A percentile compares a stretch with the other conserved stretches of the same genome.
Evolutionary conservation across 2,797 vertebrate species (phyloP).

Genomic region (Amblyraja radiata): DNA sequence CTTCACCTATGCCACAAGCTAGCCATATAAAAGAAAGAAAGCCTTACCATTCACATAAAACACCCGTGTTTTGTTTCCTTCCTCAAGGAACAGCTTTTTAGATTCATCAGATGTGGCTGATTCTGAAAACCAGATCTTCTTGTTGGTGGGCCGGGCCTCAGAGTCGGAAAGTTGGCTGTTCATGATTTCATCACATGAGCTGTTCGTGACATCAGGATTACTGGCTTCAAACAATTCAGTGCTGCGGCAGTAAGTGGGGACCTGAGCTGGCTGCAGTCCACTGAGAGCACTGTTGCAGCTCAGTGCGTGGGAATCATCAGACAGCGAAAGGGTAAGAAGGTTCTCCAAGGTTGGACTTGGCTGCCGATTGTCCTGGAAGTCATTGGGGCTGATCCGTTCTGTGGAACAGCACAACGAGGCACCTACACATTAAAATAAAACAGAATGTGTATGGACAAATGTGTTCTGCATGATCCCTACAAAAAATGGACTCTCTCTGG

Average conservation of each 20-base stretch:
- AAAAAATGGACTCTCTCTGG: too few relatives aligned
- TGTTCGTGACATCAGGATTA: background rate
- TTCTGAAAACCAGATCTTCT: slow-evolving; percentile 42
- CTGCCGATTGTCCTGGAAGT: slow-evolving; percentile 22
- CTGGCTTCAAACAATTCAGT: background rate
- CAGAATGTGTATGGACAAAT: background rate
- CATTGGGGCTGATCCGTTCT: slow-evolving; percentile 39
- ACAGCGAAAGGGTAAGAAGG: slow-evolving; percentile 21
- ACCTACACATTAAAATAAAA: background rate
- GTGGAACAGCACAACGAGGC: background rate
- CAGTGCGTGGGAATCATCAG: background rate
- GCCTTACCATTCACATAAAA: slow-evolving; percentile 33
- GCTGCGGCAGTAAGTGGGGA: background rate
- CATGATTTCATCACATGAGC: background rate
- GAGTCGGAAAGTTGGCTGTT: background rate
- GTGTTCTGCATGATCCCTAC: too few relatives aligned
- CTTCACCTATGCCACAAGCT: too few relatives aligned
- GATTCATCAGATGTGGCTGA: slow-evolving; percentile 27
- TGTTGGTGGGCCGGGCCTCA: slow-evolving; percentile 34
- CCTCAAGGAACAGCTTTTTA: slow-evolving; percentile 38
- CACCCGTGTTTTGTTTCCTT: slow-evolving; percentile 30
- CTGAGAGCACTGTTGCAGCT: background rate
- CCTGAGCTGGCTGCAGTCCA: background rate
- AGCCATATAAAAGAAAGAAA: background rate
- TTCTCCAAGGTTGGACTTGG: slow-evolving; percentile 25